phyloP scores from a whole-genome alignment of 2,797 vertebrate genomes.

The Melanotaenia pygmaea region DNA sequence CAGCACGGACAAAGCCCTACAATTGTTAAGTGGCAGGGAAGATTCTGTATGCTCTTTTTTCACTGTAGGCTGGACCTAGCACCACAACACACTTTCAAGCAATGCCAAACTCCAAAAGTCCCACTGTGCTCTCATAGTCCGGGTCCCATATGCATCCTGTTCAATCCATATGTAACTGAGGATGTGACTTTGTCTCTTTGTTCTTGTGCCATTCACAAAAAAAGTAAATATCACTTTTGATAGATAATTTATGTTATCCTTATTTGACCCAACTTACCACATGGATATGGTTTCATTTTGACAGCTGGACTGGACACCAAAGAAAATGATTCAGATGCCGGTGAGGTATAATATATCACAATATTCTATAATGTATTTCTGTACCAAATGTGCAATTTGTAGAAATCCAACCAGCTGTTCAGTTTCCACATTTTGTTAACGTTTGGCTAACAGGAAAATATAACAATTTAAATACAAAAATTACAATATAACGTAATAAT shows the following conservation, averaged over 20 bases:
- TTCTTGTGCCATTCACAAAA: conserved; percentile 75
- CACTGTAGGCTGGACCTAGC: conserved; percentile 40
- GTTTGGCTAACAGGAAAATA: neutral
- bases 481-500: conserved; percentile 20
- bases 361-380: conserved; percentile 3
- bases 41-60: conserved; percentile 21
- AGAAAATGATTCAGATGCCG: neutral
- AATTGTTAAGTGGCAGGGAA: conserved; percentile 37
- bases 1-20: conserved; percentile 28
- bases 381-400: neutral
- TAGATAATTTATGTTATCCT: conserved; percentile 46
- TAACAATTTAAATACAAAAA: neutral
- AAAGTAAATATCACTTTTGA: conserved; percentile 50
- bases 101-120: conserved; percentile 68
- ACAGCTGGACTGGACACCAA: conserved; percentile 25
- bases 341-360: neutral
- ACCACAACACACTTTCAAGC: conserved; percentile 67
- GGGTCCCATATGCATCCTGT: conserved; percentile 79
- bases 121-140: conserved; percentile 58
- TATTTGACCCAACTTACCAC: conserved; percentile 39
- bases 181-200: conserved; percentile 73
- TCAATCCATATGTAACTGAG: conserved; percentile 76
- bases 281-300: conserved; percentile 43
- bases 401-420: neutral
- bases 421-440: neutral